Percentiles rank a stretch among this genome's conserved stretches.
phyloP scores from a whole-genome alignment of 2,888 invertebrate genomes.

The Drepana falcataria region DNA sequence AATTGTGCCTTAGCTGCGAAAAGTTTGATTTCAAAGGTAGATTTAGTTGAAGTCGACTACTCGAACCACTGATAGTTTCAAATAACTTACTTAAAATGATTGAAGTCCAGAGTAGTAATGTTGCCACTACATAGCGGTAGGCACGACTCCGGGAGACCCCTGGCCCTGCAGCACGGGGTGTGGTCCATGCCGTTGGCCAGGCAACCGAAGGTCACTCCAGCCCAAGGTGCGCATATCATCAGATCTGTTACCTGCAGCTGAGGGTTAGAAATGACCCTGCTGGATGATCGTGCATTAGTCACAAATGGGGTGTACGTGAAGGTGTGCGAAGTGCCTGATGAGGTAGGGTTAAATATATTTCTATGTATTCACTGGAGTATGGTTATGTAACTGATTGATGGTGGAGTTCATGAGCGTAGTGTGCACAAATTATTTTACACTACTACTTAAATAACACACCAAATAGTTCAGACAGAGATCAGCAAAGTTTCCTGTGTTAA shows the following conservation, averaged over 20 bases:
- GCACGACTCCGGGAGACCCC: conserved; percentile 87
- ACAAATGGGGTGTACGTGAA: conserved; percentile 36
- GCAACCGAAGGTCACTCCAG: conserved; percentile 87
- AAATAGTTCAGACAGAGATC: too few relatives aligned
- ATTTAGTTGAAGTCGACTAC: too few relatives aligned
- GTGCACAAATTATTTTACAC: too few relatives aligned
- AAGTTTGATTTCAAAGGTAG: too few relatives aligned
- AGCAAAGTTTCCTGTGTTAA: too few relatives aligned
- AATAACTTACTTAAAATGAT: conserved; percentile 86
- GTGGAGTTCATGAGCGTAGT: too few relatives aligned
- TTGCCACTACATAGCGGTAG: conserved; percentile 89
- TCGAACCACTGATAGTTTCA: too few relatives aligned
- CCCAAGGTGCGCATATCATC: conserved; percentile 95
- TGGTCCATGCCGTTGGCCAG: conserved; percentile 89
- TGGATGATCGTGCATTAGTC: conserved; percentile 63
- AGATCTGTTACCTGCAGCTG: conserved; percentile 86
- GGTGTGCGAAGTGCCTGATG: neutral
- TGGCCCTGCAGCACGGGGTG: conserved; percentile 86
- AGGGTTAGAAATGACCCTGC: conserved; percentile 44
- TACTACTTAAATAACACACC: too few relatives aligned
- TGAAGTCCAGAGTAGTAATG: conserved; percentile 87
- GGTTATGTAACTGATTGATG: too few relatives aligned
- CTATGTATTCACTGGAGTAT: too few relatives aligned
- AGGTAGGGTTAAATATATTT: neutral
- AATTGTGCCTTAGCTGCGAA: too few relatives aligned